Conservation (phyloP, 2,797 vertebrate genomes). For the Mormyrus proboscirostris region DNA sequence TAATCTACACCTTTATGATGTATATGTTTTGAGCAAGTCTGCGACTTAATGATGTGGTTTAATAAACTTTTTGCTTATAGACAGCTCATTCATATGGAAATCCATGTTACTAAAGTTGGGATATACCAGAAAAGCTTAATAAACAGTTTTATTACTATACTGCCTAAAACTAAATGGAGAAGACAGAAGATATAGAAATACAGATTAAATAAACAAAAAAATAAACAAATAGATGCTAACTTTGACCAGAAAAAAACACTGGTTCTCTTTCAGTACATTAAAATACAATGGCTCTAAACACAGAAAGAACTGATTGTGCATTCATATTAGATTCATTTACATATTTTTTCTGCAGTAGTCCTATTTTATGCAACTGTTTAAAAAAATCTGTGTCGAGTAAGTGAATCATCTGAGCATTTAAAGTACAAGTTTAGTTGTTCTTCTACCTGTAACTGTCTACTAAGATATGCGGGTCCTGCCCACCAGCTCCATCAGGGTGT, state of each 20-base stretch:
- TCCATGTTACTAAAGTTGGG: background rate
- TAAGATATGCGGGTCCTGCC: background rate
- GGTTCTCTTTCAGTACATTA: background rate
- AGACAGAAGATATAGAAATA: background rate
- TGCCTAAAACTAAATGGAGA: background rate
- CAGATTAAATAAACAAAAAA: background rate
- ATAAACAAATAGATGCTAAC: background rate
- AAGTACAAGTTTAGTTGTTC: background rate
- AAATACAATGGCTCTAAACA: background rate
- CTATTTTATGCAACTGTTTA: background rate
- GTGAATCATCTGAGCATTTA: background rate
- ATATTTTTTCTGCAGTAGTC: background rate
- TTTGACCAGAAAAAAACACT: background rate
- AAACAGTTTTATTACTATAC: background rate
- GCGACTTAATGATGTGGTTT: background rate
- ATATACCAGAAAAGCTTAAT: background rate
- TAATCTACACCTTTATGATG: background rate
- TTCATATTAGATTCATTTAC: background rate
- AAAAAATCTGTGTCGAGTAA: background rate
- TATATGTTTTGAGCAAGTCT: background rate
- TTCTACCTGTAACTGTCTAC: background rate
- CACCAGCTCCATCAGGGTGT: background rate
- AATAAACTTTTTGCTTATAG: background rate
- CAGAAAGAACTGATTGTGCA: background rate
- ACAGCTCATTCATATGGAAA: background rate